phyloP scores from a whole-genome alignment of 2,113 vertebrate species.

The Ellobius talpinus region DNA sequence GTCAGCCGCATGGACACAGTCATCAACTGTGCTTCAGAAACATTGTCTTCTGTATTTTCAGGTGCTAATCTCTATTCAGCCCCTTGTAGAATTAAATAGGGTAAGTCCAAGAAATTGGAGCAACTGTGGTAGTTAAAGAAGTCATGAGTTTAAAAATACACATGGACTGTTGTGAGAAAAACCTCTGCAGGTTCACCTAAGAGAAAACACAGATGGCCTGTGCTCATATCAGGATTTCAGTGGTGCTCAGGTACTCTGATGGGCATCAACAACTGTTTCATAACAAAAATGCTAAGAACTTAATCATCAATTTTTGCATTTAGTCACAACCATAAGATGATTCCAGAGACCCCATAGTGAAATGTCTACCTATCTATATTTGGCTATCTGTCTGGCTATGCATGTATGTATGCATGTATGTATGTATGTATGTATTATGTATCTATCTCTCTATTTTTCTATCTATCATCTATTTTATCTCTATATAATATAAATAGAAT shows the following conservation, averaged over 20 bases:
- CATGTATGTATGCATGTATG: neutral
- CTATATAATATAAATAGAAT: neutral
- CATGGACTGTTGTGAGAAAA: neutral
- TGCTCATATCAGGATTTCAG: neutral
- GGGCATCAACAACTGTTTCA: neutral
- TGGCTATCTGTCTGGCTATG: neutral
- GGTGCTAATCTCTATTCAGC: neutral
- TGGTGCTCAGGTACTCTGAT: neutral
- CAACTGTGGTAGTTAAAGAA: neutral
- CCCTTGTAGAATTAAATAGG: neutral
- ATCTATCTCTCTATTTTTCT: neutral
- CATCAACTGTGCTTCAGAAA: neutral
- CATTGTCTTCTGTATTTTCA: neutral
- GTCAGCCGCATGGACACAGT: neutral
- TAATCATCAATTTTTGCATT: neutral
- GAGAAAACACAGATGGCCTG: neutral
- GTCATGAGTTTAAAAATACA: neutral
- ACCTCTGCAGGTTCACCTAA: neutral
- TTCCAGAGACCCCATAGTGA: neutral
- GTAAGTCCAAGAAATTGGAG: neutral
- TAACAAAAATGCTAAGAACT: neutral
- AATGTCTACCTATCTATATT: neutral
- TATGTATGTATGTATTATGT: neutral
- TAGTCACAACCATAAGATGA: neutral
- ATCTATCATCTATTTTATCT: neutral